A percentile compares a stretch with the other conserved stretches of the same genome.
Evolutionary conservation across 1,140 invertebrate genomes (phyloP).

Genomic region (Drosophila kanapiae): DNA sequence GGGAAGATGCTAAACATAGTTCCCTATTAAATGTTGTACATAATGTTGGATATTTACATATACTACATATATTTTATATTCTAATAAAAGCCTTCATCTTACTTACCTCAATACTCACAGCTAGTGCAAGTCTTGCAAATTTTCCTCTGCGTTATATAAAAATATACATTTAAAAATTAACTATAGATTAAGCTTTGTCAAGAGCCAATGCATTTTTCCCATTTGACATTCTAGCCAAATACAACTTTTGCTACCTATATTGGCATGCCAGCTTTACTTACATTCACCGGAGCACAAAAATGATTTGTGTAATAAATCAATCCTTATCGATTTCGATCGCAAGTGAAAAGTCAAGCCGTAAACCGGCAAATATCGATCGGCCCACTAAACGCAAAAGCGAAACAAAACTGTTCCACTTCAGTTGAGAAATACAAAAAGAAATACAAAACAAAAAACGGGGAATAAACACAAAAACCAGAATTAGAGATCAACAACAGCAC

Average conservation of each 20-base stretch:
- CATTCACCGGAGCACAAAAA: slow-evolving; percentile 10
- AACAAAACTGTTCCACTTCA: slow-evolving; percentile 70
- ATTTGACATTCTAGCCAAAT: neutral
- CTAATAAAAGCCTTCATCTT: neutral
- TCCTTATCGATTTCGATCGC: slow-evolving; percentile 42
- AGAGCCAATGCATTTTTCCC: neutral
- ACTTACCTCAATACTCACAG: no score
- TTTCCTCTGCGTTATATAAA: no score
- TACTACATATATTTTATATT: neutral
- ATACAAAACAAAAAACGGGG: slow-evolving; percentile 30
- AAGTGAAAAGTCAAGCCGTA: slow-evolving; percentile 11
- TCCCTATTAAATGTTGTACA: no score
- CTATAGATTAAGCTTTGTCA: neutral
- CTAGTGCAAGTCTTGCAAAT: no score
- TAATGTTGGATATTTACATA: neutral
- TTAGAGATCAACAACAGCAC: slow-evolving; percentile 36
- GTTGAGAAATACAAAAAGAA: slow-evolving; percentile 48
- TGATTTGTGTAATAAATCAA: slow-evolving; percentile 41
- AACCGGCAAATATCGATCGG: slow-evolving; percentile 38
- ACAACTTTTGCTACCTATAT: neutral
- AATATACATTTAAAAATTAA: no score
- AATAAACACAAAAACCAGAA: slow-evolving; percentile 31
- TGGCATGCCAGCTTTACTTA: neutral
- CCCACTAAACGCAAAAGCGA: slow-evolving; percentile 42
- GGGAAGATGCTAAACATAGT: neutral